phyloP scores from a whole-genome alignment of 2,888 invertebrate genomes.

The Ornithoptera alexandrae region DNA sequence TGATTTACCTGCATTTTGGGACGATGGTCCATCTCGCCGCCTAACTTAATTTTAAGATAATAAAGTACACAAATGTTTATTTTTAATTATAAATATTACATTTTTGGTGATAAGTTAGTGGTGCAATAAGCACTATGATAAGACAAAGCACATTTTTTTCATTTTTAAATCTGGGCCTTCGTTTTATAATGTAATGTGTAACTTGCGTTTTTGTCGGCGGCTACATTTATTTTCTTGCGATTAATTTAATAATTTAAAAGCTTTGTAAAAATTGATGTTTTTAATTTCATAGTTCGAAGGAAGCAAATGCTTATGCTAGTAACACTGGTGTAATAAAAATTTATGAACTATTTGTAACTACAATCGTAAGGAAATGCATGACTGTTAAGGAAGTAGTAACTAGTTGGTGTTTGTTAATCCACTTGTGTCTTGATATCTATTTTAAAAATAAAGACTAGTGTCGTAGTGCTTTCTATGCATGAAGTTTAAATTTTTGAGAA shows the following conservation, averaged over 20 bases:
- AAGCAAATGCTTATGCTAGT: not conserved
- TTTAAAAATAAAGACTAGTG: not conserved
- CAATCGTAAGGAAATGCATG: too few relatives aligned
- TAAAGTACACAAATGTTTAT: not conserved
- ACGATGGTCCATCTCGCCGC: not conserved
- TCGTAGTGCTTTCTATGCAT: not conserved
- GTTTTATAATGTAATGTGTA: not conserved
- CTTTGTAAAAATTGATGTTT: not conserved
- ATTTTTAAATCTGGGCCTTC: not conserved
- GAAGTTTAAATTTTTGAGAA: not conserved
- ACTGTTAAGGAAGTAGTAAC: too few relatives aligned
- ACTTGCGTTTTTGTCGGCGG: not conserved
- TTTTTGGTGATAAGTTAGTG: not conserved
- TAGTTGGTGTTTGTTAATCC: not conserved
- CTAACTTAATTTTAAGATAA: slow-evolving; percentile 2
- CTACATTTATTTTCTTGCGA: not conserved
- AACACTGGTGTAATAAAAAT: not conserved
- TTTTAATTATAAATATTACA: not conserved
- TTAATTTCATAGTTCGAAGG: not conserved
- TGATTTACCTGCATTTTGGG: not conserved
- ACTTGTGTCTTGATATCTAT: not conserved
- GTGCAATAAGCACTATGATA: not conserved
- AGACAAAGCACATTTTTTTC: not conserved
- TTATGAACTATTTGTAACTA: too few relatives aligned
- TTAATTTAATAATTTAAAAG: not conserved